Conservation (phyloP, 2,797 vertebrate genomes). For the Pteronotus mesoamericanus region DNA sequence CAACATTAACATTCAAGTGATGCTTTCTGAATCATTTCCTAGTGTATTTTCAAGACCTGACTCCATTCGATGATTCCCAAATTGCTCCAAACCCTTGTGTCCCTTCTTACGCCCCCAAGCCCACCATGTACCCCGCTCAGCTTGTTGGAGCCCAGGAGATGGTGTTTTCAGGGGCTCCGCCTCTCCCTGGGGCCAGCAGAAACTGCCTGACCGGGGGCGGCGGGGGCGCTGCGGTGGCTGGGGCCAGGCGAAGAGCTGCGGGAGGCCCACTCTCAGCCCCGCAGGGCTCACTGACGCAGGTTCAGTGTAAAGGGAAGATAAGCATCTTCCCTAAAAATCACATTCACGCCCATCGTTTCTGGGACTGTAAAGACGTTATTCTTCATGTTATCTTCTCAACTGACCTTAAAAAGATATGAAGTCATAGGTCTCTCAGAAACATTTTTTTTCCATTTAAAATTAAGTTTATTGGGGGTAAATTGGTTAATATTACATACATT, state of each 20-base stretch:
- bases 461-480: background rate
- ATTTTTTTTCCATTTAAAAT: background rate
- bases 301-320: background rate
- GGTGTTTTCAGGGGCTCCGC: accelerated
- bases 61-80: too few relatives aligned
- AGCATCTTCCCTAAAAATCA: background rate
- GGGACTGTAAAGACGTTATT: background rate
- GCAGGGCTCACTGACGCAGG: background rate
- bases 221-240: background rate
- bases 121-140: background rate
- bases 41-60: background rate
- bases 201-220: too few relatives aligned
- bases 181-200: background rate
- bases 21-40: background rate
- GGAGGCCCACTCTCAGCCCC: background rate
- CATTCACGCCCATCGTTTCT: background rate
- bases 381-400: background rate
- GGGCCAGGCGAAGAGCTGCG: too few relatives aligned
- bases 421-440: background rate
- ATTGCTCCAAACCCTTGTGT: background rate
- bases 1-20: background rate
- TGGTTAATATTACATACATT: background rate
- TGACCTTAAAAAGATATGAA: background rate
- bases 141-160: background rate
- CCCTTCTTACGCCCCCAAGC: background rate